Conservation (phyloP, 2,888 invertebrate species). For the Lamellibrachia satsuma region DNA sequence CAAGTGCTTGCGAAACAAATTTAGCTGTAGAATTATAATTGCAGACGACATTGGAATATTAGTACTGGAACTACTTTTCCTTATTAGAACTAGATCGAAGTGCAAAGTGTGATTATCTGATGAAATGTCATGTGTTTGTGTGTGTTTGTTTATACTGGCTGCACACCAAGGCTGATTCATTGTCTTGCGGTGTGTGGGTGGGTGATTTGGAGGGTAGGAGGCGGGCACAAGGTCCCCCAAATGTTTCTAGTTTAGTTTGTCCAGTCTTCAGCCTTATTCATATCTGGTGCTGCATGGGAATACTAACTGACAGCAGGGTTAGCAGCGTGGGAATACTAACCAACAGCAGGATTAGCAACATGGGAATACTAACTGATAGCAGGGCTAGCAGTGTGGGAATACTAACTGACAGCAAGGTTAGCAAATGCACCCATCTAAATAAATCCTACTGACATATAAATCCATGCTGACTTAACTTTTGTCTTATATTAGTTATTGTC, state of each 20-base stretch:
- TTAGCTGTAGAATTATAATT: neutral
- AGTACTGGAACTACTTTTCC: neutral
- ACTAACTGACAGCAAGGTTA: neutral
- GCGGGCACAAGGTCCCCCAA: neutral
- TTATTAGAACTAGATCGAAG: neutral
- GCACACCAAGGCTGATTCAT: neutral
- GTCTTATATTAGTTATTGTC: neutral
- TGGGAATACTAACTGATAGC: too few relatives aligned
- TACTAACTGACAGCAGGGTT: slow-evolving; percentile 4
- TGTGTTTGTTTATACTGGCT: neutral
- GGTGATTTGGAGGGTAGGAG: neutral
- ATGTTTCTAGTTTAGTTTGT: neutral
- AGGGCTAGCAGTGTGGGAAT: neutral
- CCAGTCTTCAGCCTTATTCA: neutral
- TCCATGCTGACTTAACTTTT: neutral
- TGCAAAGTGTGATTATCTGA: neutral
- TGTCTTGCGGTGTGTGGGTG: neutral
- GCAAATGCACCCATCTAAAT: neutral
- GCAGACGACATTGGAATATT: neutral
- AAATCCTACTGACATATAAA: neutral
- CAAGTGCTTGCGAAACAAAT: neutral
- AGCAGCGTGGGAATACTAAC: neutral
- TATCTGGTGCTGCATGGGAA: neutral
- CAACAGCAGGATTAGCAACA: too few relatives aligned
- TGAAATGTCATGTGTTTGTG: slow-evolving; percentile 8